phyloP scores from a whole-genome alignment of 2,113 vertebrate genomes.

The Arenaria interpres region DNA sequence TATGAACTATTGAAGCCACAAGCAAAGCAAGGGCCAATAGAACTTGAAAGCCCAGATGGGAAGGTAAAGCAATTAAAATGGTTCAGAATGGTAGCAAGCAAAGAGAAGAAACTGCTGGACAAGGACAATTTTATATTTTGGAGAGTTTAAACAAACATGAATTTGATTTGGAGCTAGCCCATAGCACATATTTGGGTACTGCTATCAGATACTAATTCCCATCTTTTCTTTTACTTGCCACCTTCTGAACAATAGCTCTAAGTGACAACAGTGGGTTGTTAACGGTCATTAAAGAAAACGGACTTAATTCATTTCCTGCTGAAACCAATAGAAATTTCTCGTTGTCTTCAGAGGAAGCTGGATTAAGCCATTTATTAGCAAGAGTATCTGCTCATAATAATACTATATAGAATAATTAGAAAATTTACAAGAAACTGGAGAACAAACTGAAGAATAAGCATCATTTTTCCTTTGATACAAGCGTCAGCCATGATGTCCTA shows the following conservation, averaged over 20 bases:
- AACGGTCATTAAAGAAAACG: background rate
- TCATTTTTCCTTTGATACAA: background rate
- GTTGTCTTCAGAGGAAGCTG: background rate
- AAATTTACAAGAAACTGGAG: background rate
- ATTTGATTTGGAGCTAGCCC: background rate
- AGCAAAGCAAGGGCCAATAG: background rate
- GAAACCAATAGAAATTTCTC: conserved; percentile 27
- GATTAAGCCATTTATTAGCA: conserved; percentile 3
- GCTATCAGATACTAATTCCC: background rate
- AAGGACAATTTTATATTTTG: background rate
- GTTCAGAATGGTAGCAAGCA: background rate
- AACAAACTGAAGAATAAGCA: background rate
- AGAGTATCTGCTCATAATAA: background rate
- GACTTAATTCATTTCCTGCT: background rate
- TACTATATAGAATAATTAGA: background rate
- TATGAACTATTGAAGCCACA: background rate
- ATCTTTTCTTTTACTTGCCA: background rate
- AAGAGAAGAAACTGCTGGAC: background rate
- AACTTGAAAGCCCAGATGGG: background rate
- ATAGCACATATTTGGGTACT: background rate
- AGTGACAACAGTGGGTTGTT: background rate
- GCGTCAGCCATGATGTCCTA: background rate
- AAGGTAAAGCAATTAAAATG: background rate
- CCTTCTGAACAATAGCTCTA: background rate
- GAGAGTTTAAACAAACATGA: background rate